Evolutionary conservation across 2,888 invertebrate species (phyloP).

Genomic region (Papilio elwesi): DNA sequence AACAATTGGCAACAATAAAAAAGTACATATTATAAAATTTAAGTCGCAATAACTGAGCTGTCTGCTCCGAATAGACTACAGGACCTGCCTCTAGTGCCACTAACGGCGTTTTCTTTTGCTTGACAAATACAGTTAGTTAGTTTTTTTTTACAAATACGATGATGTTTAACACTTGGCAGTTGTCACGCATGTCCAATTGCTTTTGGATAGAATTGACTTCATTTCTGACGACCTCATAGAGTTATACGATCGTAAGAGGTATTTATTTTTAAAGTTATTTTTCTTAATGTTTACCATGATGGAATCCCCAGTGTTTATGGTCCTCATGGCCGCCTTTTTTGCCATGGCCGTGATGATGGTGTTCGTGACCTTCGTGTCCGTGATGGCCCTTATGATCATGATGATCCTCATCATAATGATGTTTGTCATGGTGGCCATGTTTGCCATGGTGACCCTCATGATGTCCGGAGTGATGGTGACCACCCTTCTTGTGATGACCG

Average conservation of each 20-base stretch:
- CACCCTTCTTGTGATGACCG: slow-evolving; percentile 22
- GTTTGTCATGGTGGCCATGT: slow-evolving; percentile 16
- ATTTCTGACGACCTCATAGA: background rate
- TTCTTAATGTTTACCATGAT: slow-evolving; percentile 17
- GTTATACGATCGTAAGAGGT: background rate
- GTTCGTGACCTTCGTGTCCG: slow-evolving; percentile 14
- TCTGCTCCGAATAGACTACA: background rate
- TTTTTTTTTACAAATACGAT: background rate
- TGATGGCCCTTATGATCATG: slow-evolving; percentile 12
- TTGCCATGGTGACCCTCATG: slow-evolving; percentile 21
- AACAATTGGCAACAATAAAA: background rate
- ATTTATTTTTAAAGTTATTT: background rate
- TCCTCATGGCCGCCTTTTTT: slow-evolving; percentile 15
- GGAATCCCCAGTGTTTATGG: slow-evolving; percentile 20
- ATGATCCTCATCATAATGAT: slow-evolving; percentile 13
- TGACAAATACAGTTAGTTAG: too few species aligned
- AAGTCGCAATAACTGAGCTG: background rate
- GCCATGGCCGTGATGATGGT: slow-evolving; percentile 15
- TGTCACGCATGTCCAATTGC: background rate
- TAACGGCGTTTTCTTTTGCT: background rate
- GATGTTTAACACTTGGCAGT: background rate
- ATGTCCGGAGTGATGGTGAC: slow-evolving; percentile 20
- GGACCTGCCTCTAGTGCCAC: too few species aligned
- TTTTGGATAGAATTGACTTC: background rate
- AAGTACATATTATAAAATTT: background rate